Percentiles rank a stretch among this genome's conserved stretches.
Evolutionary conservation across 2,113 vertebrate species (phyloP).

Genomic region (Megaceryle torquata): DNA sequence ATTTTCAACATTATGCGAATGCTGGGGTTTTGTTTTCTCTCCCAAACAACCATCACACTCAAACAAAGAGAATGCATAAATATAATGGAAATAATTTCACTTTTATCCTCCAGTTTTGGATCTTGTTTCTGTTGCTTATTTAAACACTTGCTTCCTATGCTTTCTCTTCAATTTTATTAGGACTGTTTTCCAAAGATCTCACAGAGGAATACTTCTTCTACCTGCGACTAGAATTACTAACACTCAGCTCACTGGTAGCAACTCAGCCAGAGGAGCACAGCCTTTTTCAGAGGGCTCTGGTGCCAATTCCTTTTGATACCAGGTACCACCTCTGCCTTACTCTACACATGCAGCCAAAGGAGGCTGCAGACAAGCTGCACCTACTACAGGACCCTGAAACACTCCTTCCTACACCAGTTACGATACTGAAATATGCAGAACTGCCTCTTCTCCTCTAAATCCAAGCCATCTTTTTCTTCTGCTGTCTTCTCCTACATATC

Average conservation of each 20-base stretch:
- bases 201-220: not conserved
- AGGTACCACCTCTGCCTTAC: not conserved
- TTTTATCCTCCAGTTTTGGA: not conserved
- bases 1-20: not conserved
- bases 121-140: not conserved
- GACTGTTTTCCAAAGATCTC: not conserved
- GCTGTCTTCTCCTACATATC: not conserved
- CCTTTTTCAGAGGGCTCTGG: not conserved
- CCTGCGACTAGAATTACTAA: not conserved
- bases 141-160: not conserved
- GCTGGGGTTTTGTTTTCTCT: accelerated
- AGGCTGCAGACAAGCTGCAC: not conserved
- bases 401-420: not conserved
- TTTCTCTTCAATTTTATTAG: not conserved
- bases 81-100: not conserved
- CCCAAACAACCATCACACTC: not conserved
- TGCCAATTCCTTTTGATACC: not conserved
- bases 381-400: not conserved
- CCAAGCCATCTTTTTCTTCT: not conserved
- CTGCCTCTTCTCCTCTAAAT: not conserved
- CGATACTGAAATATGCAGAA: not conserved
- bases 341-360: not conserved
- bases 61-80: not conserved
- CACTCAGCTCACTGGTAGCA: not conserved
- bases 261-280: not conserved